phyloP scores from a whole-genome alignment of 2,888 invertebrate species.

The Caenorhabditis wallacei region DNA sequence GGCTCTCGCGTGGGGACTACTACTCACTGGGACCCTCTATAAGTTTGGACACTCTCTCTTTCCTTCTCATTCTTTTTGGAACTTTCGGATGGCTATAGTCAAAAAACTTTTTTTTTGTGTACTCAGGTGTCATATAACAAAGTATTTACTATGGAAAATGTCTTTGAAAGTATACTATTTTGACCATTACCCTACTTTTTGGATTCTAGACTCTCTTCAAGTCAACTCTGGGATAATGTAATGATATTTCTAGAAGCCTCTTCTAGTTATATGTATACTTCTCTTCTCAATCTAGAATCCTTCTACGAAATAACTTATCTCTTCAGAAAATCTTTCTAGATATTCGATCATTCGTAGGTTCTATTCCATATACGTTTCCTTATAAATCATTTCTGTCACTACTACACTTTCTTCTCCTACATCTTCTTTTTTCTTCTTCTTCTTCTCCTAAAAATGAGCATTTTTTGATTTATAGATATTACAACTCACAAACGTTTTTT shows the following conservation, averaged over 20 bases:
- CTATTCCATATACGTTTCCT: background rate
- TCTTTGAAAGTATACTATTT: conserved; percentile 25
- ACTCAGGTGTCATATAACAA: conserved; percentile 35
- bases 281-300: background rate
- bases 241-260: background rate
- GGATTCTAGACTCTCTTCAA: no score
- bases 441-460: background rate
- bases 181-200: background rate
- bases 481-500: conserved; percentile 8
- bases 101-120: conserved; percentile 29
- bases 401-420: background rate
- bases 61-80: conserved; percentile 24
- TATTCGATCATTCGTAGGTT: background rate
- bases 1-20: conserved; percentile 27
- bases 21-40: conserved; percentile 27
- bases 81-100: conserved; percentile 33
- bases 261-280: background rate
- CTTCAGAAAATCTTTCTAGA: background rate
- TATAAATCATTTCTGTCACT: background rate
- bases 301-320: background rate
- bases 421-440: background rate
- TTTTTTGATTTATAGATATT: conserved; percentile 1
- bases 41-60: conserved; percentile 27
- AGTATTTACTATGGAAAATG: conserved; percentile 30
- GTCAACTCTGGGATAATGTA: background rate